Evolutionary conservation across 2,113 vertebrate genomes (phyloP).

Genomic region (Alligator mississippiensis): DNA sequence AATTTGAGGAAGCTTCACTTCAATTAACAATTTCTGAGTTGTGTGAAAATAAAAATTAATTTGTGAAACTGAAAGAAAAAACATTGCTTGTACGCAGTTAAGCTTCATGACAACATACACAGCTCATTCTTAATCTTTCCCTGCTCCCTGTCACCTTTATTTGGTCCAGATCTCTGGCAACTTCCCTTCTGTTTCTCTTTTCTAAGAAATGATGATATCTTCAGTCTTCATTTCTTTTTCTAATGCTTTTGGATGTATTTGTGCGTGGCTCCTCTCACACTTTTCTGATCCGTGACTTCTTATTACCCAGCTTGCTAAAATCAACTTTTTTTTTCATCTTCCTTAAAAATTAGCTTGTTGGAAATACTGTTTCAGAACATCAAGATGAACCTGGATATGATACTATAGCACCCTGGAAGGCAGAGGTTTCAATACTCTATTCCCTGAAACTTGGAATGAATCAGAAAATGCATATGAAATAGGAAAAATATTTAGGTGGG

Average conservation of each 20-base stretch:
- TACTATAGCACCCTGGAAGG: constrained; percentile 26
- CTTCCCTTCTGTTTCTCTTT: neutral
- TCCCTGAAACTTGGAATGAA: constrained; percentile 27
- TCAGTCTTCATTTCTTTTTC: neutral
- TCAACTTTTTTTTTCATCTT: neutral
- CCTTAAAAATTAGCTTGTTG: neutral
- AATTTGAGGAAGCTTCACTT: neutral
- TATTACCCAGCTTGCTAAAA: constrained; percentile 2
- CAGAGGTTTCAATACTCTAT: constrained; percentile 18
- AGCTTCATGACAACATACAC: neutral
- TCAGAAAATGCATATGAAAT: constrained; percentile 17
- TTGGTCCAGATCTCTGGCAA: neutral
- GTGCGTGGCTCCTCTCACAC: neutral
- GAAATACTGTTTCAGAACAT: neutral
- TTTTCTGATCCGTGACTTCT: neutral
- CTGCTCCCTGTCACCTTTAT: neutral
- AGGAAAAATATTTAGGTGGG: neutral
- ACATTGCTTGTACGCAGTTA: neutral
- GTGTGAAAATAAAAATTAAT: neutral
- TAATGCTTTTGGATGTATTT: neutral
- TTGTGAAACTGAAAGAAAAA: neutral
- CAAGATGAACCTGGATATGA: neutral
- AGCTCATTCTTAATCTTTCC: neutral
- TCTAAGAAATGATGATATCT: neutral
- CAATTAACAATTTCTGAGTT: neutral